phyloP scores from a whole-genome alignment of 2,113 vertebrate species.

The Urocitellus parryii region DNA sequence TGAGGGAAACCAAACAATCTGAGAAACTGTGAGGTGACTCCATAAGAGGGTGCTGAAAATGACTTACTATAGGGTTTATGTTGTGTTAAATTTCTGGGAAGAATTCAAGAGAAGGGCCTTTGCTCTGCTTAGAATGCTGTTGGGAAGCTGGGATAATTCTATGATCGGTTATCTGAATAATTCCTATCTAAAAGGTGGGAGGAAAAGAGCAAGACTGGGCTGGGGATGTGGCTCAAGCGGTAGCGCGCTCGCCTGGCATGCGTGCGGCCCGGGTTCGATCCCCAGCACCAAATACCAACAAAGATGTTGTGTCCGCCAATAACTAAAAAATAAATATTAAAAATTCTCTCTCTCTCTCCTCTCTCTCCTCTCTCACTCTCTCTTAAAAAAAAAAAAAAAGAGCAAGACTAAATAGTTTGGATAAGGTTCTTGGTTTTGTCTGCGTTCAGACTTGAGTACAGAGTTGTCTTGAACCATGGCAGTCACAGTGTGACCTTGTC shows the following conservation, averaged over 20 bases:
- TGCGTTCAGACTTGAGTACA: neutral
- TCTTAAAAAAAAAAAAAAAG: too few relatives aligned
- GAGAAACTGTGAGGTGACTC: neutral
- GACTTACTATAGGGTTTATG: neutral
- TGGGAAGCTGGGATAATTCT: neutral
- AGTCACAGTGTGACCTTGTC: neutral
- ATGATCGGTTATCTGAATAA: neutral
- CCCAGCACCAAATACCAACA: too few relatives aligned
- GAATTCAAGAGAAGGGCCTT: neutral
- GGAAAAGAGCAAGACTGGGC: constrained; percentile 21
- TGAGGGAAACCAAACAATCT: neutral
- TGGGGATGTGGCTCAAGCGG: too few relatives aligned
- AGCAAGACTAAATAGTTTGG: constrained; percentile 23
- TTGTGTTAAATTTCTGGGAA: constrained; percentile 8
- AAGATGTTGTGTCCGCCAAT: too few relatives aligned
- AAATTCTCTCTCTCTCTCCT: too few relatives aligned
- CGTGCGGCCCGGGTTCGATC: too few relatives aligned
- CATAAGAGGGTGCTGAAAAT: neutral
- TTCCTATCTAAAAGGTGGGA: neutral
- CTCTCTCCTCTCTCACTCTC: too few relatives aligned
- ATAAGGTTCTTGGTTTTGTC: neutral
- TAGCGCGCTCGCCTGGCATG: too few relatives aligned
- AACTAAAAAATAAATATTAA: too few relatives aligned
- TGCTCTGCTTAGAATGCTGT: neutral
- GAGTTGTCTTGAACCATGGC: neutral